These are phyloP conservation scores for Pteronura brasiliensis DNA, from an alignment of 2,113 vertebrate species.

Conservation along the genomic window DNA sequence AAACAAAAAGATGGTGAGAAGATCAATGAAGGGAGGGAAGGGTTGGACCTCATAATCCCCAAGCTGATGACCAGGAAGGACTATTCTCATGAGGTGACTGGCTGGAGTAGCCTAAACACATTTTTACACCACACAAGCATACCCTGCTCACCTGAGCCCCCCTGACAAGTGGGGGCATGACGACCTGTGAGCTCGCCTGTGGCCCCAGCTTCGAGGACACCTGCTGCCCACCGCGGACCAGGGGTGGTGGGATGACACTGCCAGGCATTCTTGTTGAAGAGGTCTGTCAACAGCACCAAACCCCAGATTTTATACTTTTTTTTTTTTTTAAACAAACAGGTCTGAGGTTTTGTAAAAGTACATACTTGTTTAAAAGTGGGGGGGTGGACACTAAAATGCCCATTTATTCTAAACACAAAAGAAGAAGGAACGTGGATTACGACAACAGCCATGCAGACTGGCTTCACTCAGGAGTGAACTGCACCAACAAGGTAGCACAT, in stretches of 20 bases:
- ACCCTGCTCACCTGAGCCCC: slow-evolving; percentile 91
- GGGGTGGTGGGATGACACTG: slow-evolving; percentile 94
- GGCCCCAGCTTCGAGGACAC: slow-evolving; percentile 89
- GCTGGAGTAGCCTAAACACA: background rate
- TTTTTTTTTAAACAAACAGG: background rate
- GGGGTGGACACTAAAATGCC: background rate
- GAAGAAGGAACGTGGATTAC: background rate
- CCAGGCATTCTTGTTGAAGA: slow-evolving; percentile 89
- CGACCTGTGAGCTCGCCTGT: slow-evolving; percentile 90
- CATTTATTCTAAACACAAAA: background rate
- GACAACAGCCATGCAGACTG: background rate
- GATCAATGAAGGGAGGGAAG: background rate
- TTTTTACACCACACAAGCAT: background rate
- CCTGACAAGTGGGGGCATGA: slow-evolving; percentile 96
- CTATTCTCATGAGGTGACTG: background rate
- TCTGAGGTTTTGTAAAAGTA: background rate
- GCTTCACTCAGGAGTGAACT: background rate
- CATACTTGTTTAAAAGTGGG: background rate
- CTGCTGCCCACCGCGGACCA: slow-evolving; percentile 95
- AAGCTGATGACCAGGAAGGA: background rate
- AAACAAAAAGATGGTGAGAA: background rate
- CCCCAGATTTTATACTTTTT: background rate
- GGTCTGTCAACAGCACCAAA: slow-evolving; percentile 72
- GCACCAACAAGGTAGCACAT: background rate
- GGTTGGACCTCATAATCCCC: background rate